Base-by-base conservation (phyloP, 2,797 vertebrate genomes). In the Merluccius polli region DNA sequence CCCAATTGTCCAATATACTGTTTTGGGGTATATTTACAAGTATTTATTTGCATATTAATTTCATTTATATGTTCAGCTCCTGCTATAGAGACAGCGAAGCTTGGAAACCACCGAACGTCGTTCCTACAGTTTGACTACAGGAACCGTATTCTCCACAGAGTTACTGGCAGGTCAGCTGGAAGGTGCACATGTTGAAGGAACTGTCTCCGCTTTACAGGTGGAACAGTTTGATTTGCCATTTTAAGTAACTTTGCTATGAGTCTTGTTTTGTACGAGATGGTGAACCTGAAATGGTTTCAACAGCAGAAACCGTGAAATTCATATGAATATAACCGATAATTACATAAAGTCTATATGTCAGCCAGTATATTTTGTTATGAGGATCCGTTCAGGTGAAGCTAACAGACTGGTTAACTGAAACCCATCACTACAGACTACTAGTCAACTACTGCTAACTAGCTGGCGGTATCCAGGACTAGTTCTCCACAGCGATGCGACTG, bases 151-250 rank as follows among this genome's bases (percentile, higher is more conserved):
- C n/a, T n/a, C n/a, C n/a, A n/a, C n/a, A n/a, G n/a, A n/a, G n/a
- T n/a, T n/a, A n/a, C n/a, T n/a, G n/a, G n/a, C n/a, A n/a, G n/a
- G n/a, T n/a, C 59, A 72, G 33, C 13, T 41, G 33, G 0, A 38
- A 74, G 80, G 81, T 87, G 30, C 81, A 82, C 59, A 63, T 63
- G 12, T 63, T 24, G 52, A 59, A 59, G 6, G 21, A 59, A 8
- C 52, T 8, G 8, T 59, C 44, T 52, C 18, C 3, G 21, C n/a
- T 63, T 11, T 24, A 63, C 12, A 24, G 59, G 24, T 59, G n/a
- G 8, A 59, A n/a, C 21, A 59, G 8, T 65, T 65, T 65, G 27
- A 27, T 65, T 65, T 27, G 59, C 59, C 2, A 24, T 65, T 27
- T 65, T 65, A 10, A 59, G 52, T 59, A 21, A 59, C 24, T 65